Evolutionary conservation across 2,888 invertebrate genomes (phyloP).

Genomic region (Orthosia cruda): DNA sequence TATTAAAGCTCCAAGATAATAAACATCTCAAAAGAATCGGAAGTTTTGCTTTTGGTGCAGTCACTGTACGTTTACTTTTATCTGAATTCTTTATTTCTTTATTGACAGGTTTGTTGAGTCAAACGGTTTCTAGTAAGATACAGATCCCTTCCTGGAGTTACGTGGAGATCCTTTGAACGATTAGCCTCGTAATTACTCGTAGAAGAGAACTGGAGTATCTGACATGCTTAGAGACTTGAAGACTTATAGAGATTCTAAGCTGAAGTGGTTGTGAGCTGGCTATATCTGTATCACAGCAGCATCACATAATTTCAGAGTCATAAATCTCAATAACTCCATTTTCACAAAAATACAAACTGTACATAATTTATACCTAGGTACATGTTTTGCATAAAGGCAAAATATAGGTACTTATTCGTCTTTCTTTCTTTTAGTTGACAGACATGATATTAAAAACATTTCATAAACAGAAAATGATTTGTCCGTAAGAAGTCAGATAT

Average conservation of each 20-base stretch:
- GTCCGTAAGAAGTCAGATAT: background rate
- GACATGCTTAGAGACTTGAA: background rate
- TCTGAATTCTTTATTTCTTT: background rate
- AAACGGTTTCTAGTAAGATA: background rate
- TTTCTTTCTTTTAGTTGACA: background rate
- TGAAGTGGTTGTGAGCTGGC: background rate
- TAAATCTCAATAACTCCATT: background rate
- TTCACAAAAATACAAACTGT: background rate
- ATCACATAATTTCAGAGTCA: background rate
- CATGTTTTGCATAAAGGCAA: background rate
- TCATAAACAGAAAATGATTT: background rate
- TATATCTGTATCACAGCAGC: background rate
- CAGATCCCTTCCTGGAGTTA: background rate
- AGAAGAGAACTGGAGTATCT: background rate
- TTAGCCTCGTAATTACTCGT: slow-evolving; percentile 2
- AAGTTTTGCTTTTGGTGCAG: background rate
- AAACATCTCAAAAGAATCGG: background rate
- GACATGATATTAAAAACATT: background rate
- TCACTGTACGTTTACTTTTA: background rate
- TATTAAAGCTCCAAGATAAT: background rate
- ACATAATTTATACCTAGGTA: too few relatives aligned
- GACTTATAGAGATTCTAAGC: slow-evolving; percentile 7
- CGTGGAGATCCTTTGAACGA: slow-evolving; percentile 16
- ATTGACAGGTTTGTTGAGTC: background rate
- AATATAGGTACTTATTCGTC: background rate